Base-by-base conservation (phyloP, 1,140 invertebrate genomes). In the Drosophila seguyi region DNA sequence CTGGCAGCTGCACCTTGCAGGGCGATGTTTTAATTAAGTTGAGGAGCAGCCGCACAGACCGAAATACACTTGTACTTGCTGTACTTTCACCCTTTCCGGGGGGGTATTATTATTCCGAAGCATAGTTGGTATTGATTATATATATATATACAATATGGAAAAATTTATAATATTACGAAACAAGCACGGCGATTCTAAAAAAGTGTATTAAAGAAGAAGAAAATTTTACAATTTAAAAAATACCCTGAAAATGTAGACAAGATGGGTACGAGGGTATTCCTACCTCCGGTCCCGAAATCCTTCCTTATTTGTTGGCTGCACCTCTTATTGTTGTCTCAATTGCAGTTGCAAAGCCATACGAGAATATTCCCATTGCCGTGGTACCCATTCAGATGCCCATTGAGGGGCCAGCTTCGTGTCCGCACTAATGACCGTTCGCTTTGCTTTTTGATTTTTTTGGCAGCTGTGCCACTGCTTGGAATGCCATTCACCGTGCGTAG, bases 1-100 rank as follows among this genome's bases (percentile, higher is more conserved):
- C 76, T 69, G 60, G 61, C 84, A 88, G 85, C 84, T 88, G 85
- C 80, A 72, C 45, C 74, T 77, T 36, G 79, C 80, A 50, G 71
- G 58, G 45, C 76, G 45, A 59, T 72, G 58, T 79, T 90, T 81
- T 88, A 88, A 88, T 88, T 88, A 84, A 90, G 73, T 67, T 22
- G 61, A 57, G 72, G 50, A 52, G 29, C 60, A 47, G 60, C 45
- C 58, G 52, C 27, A 25, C 47, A 67, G 44, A 65, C 57, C 61
- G 41, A 66, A 48, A 38, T 39, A 39, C 45, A 58, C 22, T 65
- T 66, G 65, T 58, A 53, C 16, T 44, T 45, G 44, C 55, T 36
- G 11, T 58, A 39, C 31, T 44, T 31, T 7, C 36, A 41, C 42
- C 42, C 48, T 56, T 16, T 18, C 18, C 16, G 0, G 2, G 22